A percentile compares a stretch with the other conserved stretches of the same genome.
phyloP scores from a whole-genome alignment of 2,888 invertebrate species.

The Euspilapteryx auroguttella region DNA sequence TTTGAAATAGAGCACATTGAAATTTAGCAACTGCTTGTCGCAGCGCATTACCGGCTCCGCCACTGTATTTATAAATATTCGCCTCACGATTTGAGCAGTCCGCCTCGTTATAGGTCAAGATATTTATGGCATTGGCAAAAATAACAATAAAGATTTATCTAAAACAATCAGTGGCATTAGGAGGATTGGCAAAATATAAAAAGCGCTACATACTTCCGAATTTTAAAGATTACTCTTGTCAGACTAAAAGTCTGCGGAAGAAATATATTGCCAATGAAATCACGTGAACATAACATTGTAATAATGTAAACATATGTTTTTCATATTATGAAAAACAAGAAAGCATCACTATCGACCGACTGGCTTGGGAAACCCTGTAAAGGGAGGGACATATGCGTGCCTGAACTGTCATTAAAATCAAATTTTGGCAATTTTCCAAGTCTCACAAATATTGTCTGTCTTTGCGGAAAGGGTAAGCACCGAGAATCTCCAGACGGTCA shows the following conservation, averaged over 20 bases:
- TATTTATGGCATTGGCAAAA: conserved; percentile 17
- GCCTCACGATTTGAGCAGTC: conserved; percentile 30
- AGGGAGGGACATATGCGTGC: conserved; percentile 38
- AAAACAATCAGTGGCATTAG: conserved; percentile 3
- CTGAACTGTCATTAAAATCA: conserved; percentile 55
- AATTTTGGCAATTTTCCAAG: conserved; percentile 44
- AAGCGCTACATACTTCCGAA: too few relatives aligned
- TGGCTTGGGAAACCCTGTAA: too few relatives aligned
- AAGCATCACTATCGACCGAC: too few relatives aligned
- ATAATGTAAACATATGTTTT: too few relatives aligned
- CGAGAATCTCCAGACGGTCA: conserved; percentile 17
- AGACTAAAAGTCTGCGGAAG: too few relatives aligned
- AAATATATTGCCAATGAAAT: too few relatives aligned
- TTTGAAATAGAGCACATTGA: conserved; percentile 51
- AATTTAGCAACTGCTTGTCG: conserved; percentile 58
- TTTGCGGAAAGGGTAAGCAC: conserved; percentile 32
- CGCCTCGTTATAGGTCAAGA: conserved; percentile 29
- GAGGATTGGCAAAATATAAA: too few relatives aligned
- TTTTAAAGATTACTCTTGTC: too few relatives aligned
- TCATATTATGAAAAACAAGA: too few relatives aligned
- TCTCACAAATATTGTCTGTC: conserved; percentile 44
- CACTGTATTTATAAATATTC: conserved; percentile 53
- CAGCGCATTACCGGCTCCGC: conserved; percentile 38
- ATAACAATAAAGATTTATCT: conserved; percentile 13
- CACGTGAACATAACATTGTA: too few relatives aligned